Evolutionary conservation across 2,797 vertebrate genomes (phyloP).

Genomic region (Taenioides sp.): DNA sequence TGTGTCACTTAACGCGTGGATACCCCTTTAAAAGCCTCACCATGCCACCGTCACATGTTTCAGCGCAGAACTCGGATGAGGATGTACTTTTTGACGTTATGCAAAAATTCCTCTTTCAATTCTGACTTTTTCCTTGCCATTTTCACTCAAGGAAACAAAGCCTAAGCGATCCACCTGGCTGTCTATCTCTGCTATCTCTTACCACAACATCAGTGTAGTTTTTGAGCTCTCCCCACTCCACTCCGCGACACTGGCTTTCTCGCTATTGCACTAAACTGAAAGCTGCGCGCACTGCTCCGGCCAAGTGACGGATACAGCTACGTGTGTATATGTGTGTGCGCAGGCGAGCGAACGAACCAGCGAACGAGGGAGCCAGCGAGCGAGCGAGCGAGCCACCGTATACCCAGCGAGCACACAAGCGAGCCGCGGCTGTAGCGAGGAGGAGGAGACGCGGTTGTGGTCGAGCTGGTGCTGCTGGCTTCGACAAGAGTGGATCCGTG

Average conservation of each 20-base stretch:
- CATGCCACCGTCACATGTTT: conserved; percentile 74
- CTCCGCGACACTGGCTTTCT: neutral
- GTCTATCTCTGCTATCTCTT: neutral
- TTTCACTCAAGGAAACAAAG: neutral
- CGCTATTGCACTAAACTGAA: neutral
- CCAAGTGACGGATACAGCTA: conserved; percentile 56
- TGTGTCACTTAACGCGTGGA: conserved; percentile 45
- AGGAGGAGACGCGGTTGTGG: conserved; percentile 12
- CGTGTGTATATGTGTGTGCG: conserved; percentile 24
- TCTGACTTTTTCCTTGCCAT: conserved; percentile 20
- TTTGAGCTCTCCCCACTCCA: conserved; percentile 9
- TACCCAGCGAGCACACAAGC: conserved; percentile 16
- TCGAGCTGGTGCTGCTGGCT: neutral
- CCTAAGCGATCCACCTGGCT: neutral
- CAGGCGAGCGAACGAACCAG: neutral
- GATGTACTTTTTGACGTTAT: conserved; percentile 58
- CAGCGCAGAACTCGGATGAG: conserved; percentile 63
- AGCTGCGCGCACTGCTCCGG: conserved; percentile 21
- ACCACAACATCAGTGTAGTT: too few relatives aligned
- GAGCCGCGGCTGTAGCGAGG: neutral
- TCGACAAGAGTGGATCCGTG: conserved; percentile 25
- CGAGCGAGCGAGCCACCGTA: conserved; percentile 9
- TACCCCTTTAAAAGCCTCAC: conserved; percentile 76
- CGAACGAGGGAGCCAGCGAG: neutral
- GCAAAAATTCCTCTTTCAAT: conserved; percentile 38